Evolutionary conservation across 1,140 invertebrate genomes (phyloP).

Genomic region (Asbolus verrucosus): DNA sequence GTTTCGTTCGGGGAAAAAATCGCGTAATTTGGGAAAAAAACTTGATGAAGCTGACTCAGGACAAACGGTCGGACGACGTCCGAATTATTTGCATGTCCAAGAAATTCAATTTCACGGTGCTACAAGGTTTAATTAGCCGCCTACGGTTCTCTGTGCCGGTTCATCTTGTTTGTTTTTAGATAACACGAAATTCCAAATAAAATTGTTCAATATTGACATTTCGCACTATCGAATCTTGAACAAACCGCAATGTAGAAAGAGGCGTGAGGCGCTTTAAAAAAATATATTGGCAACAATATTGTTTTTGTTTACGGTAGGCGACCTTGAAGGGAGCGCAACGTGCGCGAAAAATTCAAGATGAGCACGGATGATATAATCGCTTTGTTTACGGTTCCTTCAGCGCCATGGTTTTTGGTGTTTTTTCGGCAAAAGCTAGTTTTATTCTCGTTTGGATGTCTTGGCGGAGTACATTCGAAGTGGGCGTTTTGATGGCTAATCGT

Average conservation of each 20-base stretch:
- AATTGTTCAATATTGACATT: conserved; percentile 14
- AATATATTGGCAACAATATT: background rate
- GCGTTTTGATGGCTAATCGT: no score
- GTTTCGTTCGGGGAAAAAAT: no score
- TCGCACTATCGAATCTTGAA: conserved; percentile 18
- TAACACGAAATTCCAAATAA: conserved; percentile 14
- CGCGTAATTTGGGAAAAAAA: no score
- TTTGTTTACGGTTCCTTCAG: conserved; percentile 8
- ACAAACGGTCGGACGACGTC: no score
- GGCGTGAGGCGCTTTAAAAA: no score
- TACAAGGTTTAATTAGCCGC: conserved; percentile 11
- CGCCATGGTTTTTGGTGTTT: no score
- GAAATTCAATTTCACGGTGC: conserved; percentile 13
- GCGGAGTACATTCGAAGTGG: no score
- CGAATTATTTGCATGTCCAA: background rate
- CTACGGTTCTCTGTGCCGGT: background rate
- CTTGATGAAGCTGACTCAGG: no score
- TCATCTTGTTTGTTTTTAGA: conserved; percentile 16
- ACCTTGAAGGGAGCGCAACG: conserved; percentile 8
- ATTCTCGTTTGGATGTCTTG: no score
- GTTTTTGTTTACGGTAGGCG: conserved; percentile 17
- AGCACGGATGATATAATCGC: conserved; percentile 7
- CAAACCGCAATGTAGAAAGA: no score
- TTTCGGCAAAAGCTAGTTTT: no score
- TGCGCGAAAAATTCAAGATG: conserved; percentile 29